Evolutionary conservation across 1,140 invertebrate species (phyloP), one percentile per base, ranked within the genome.

Genomic region (Drosophila fuyamai): DNA sequence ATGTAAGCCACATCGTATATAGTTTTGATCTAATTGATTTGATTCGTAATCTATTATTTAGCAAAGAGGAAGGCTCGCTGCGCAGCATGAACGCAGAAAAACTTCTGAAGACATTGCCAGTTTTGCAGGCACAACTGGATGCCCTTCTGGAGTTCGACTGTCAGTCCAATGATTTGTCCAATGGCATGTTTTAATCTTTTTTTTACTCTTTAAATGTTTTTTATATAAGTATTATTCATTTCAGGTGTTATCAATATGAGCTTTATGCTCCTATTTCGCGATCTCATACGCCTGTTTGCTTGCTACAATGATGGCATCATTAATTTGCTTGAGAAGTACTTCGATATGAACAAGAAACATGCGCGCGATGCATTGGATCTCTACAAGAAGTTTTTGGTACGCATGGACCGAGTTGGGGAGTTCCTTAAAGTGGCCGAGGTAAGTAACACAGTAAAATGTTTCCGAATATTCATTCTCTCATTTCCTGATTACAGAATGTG

Each of bases 271-370:
- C 94, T 99, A 46, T 99, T 99, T 93, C 95, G 98, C 93, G 99
- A 99, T 95, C 95, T 99, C 80, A 99, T 99, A 92, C 95, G 99
- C 81, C 94, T 99, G 62, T 99, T 99, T 95, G 99, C 99, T 51
- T 99, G 98, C 93, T 99, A 99, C 94, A 99, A 99, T 93, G 99
- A 99, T 94, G 99, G 98, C 77, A 98, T 99, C 81, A 99, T 99
- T 89, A 99, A 99, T 95, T 95, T 99, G 77, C 94, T 99, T 93
- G 98, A 98, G 93, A 99, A 99, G 94, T 99, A 98, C 94, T 99
- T 99, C 94, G 98, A 99, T 93, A 99, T 99, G 98, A 99, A 99
- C 93, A 99, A 99, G 93, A 99, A 99, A 93, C 97, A 97, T 90
- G 98, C 97, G 91, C 95, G 98, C 91, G 98, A 99, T 93, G 98